phyloP scores from a whole-genome alignment of 2,797 vertebrate species.

The Pelochelys cantorii region DNA sequence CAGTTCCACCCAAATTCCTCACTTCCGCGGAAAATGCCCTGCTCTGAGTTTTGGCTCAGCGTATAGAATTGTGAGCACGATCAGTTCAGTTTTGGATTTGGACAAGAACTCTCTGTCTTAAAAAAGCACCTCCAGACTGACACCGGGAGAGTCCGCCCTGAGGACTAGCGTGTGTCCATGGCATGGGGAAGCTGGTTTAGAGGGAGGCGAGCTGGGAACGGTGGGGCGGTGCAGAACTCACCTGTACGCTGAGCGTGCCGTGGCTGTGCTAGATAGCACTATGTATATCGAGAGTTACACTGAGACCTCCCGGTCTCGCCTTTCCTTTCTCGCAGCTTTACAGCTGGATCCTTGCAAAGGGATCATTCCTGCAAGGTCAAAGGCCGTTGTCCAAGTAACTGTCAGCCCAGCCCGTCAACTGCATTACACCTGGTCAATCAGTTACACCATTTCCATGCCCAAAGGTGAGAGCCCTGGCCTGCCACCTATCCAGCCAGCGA shows the following conservation, averaged over 20 bases:
- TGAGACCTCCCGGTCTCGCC: background rate
- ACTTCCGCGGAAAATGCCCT: background rate
- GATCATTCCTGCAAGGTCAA: slow-evolving; percentile 83
- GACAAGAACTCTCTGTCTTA: background rate
- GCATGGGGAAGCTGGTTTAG: background rate
- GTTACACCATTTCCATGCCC: slow-evolving; percentile 80
- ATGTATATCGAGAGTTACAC: background rate
- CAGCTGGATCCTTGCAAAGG: slow-evolving; percentile 83
- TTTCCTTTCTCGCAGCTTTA: slow-evolving; percentile 79
- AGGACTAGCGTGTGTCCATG: background rate
- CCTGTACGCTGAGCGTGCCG: too few species aligned
- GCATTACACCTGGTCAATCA: slow-evolving; percentile 89
- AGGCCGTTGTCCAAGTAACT: slow-evolving; percentile 78
- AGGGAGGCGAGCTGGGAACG: too few species aligned
- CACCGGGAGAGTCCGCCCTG: background rate
- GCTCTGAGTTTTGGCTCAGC: background rate
- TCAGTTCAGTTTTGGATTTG: background rate
- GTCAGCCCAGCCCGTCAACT: slow-evolving; percentile 78
- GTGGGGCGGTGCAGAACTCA: too few species aligned
- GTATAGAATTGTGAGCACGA: background rate
- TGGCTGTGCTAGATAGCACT: too few species aligned
- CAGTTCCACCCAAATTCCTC: background rate
- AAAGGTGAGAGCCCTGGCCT: slow-evolving; percentile 78
- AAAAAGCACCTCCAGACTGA: background rate
- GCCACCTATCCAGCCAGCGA: background rate